These are phyloP conservation scores for Riparia riparia DNA, from an alignment of 2,113 vertebrate species.

Conservation along the genomic window DNA sequence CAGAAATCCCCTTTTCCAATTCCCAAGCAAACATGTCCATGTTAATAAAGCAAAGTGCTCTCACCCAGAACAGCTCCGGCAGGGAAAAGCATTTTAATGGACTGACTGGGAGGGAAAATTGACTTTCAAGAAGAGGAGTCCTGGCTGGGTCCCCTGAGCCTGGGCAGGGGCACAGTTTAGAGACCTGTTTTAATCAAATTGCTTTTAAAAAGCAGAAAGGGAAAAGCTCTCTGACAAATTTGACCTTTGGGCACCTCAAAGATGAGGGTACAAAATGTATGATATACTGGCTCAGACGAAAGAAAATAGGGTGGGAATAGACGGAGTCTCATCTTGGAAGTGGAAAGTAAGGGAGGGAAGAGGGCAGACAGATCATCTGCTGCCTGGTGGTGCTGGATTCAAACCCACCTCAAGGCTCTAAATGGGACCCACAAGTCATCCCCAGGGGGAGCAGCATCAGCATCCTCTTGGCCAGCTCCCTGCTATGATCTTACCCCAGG, in stretches of 20 bases:
- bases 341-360: background rate
- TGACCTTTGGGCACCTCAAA: background rate
- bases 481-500: background rate
- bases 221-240: background rate
- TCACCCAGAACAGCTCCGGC: background rate
- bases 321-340: background rate
- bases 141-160: background rate
- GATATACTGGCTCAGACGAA: background rate
- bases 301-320: background rate
- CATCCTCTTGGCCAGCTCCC: background rate
- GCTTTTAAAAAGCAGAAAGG: conserved; percentile 24
- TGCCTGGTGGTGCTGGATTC: background rate
- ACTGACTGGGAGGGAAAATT: background rate
- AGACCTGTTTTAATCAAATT: conserved; percentile 25
- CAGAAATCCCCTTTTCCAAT: background rate
- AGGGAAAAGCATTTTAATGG: background rate
- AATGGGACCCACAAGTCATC: background rate
- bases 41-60: background rate
- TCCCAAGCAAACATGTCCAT: background rate
- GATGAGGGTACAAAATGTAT: background rate
- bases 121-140: background rate
- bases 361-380: background rate
- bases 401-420: background rate
- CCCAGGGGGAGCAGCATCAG: background rate
- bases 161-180: background rate